A percentile compares a stretch with the other conserved stretches of the same genome.
phyloP scores from a whole-genome alignment of 2,888 invertebrate species.

The Steromphala cineraria region DNA sequence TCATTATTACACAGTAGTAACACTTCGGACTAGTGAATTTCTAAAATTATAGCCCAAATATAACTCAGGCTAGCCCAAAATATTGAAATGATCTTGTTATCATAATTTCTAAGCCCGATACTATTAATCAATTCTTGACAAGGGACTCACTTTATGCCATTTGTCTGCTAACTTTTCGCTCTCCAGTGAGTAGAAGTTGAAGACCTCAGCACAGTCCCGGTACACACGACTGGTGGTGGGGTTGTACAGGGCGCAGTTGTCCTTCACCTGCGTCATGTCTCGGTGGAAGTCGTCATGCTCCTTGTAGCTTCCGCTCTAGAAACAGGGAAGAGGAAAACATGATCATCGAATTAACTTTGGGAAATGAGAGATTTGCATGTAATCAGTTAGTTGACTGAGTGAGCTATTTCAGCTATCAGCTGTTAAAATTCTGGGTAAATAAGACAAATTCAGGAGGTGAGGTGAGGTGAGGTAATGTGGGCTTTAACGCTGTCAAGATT shows the following conservation, averaged over 20 bases:
- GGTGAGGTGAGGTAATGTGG: too few species aligned
- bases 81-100: too few species aligned
- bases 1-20: too few species aligned
- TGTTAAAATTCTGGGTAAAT: too few species aligned
- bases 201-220: slow-evolving; percentile 73
- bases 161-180: slow-evolving; percentile 68
- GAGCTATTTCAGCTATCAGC: background rate
- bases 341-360: too few species aligned
- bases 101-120: too few species aligned
- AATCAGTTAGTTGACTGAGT: background rate
- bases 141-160: slow-evolving; percentile 56
- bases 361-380: background rate
- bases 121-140: too few species aligned
- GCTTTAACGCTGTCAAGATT: too few species aligned
- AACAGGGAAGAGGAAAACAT: background rate
- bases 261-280: slow-evolving; percentile 73
- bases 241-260: slow-evolving; percentile 74
- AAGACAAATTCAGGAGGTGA: too few species aligned
- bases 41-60: too few species aligned
- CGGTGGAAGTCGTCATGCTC: slow-evolving; percentile 72
- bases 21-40: too few species aligned
- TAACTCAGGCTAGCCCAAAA: too few species aligned
- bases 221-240: slow-evolving; percentile 70
- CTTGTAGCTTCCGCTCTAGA: slow-evolving; percentile 64
- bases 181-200: slow-evolving; percentile 70